Conservation (phyloP, 2,113 vertebrate species). For the Gymnogyps californianus region DNA sequence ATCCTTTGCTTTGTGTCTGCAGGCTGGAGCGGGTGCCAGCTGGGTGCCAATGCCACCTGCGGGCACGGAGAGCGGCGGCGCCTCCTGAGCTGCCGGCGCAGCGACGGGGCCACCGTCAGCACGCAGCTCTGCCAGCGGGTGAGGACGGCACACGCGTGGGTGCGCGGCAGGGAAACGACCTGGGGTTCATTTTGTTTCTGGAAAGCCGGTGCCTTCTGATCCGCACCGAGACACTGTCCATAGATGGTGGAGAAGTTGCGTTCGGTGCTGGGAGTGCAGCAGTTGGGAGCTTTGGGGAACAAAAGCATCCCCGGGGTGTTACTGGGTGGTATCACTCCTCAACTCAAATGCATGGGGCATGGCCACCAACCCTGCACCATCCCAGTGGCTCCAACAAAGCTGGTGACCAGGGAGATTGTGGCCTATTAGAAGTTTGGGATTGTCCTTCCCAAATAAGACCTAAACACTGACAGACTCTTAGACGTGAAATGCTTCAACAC, state of each 20-base stretch:
- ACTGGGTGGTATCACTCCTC: background rate
- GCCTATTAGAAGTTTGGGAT: background rate
- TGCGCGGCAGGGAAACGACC: rapidly evolving
- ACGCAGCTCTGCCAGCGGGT: constrained; percentile 80
- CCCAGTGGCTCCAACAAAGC: background rate
- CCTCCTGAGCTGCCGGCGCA: constrained; percentile 86
- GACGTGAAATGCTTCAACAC: background rate
- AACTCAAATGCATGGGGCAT: rapidly evolving
- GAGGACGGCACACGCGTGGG: background rate
- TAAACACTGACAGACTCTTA: background rate
- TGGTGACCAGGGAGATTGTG: background rate
- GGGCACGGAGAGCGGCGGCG: constrained; percentile 81
- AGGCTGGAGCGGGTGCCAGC: constrained; percentile 95
- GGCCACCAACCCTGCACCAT: background rate
- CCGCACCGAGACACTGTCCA: rapidly evolving
- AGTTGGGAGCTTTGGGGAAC: background rate
- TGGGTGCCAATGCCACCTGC: constrained; percentile 85
- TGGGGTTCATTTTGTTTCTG: rapidly evolving
- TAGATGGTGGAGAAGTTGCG: rapidly evolving
- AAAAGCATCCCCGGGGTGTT: rapidly evolving
- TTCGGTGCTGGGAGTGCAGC: background rate
- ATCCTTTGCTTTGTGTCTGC: constrained; percentile 13
- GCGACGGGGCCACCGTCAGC: constrained; percentile 81
- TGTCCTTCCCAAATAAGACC: background rate
- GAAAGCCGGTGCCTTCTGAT: background rate